Evolutionary conservation across 2,113 vertebrate genomes (phyloP).

Genomic region (Myotis brandtii): DNA sequence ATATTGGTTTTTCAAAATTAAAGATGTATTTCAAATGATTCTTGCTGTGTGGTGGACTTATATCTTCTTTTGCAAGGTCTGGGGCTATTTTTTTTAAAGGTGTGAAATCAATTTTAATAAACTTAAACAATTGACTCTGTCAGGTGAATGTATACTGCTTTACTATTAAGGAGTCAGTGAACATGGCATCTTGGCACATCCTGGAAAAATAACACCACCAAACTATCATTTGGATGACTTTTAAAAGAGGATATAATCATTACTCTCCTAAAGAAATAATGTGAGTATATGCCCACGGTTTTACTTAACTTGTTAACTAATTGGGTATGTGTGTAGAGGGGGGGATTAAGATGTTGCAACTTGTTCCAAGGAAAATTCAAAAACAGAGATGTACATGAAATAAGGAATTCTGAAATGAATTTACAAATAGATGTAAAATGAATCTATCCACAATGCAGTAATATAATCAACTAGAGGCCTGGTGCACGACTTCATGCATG

Average conservation of each 20-base stretch:
- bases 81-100: constrained; percentile 32
- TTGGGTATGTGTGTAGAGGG: too few species aligned
- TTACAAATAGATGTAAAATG: not conserved
- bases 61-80: constrained; percentile 63
- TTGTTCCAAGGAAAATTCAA: not conserved
- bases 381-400: not conserved
- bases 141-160: constrained; percentile 10
- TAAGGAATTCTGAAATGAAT: constrained; percentile 8
- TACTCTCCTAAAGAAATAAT: not conserved
- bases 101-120: constrained; percentile 67
- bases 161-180: not conserved
- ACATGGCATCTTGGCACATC: not conserved
- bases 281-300: not conserved
- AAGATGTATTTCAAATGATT: constrained; percentile 85
- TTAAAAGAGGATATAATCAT: constrained; percentile 22
- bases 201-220: constrained; percentile 24
- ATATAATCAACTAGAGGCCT: too few species aligned
- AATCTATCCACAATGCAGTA: not conserved
- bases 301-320: constrained; percentile 38
- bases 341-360: not conserved
- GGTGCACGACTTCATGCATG: too few species aligned
- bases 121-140: constrained; percentile 53
- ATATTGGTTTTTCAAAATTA: constrained; percentile 87
- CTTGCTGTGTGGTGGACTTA: constrained; percentile 62
- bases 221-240: not conserved